Evolutionary conservation across 2,113 vertebrate genomes (phyloP).

Genomic region (Panthera tigris): DNA sequence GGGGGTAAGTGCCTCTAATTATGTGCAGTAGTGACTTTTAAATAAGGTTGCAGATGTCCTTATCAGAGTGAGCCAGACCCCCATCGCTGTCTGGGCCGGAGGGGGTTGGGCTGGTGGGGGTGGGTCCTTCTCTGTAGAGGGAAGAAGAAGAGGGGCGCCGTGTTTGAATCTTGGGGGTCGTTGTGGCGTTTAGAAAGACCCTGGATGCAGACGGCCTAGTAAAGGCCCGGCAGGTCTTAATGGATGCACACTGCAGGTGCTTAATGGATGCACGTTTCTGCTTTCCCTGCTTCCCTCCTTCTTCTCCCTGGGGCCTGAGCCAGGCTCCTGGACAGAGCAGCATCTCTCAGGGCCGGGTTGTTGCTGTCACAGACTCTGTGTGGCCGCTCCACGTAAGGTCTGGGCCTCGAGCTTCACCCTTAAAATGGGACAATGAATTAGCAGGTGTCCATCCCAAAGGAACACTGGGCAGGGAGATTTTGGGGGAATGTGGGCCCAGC

Average conservation of each 20-base stretch:
- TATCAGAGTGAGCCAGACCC: neutral
- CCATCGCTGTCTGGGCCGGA: neutral
- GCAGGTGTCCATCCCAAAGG: neutral
- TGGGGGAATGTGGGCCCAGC: neutral
- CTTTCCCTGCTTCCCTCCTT: neutral
- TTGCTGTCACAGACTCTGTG: neutral
- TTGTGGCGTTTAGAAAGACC: neutral
- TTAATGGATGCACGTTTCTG: neutral
- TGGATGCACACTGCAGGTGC: neutral
- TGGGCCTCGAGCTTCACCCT: neutral
- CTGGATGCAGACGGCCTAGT: neutral
- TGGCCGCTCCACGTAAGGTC: neutral
- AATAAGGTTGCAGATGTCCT: slow-evolving; percentile 62
- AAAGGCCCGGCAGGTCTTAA: neutral
- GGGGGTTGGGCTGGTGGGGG: neutral
- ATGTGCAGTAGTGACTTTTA: slow-evolving; percentile 71
- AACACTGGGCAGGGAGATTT: neutral
- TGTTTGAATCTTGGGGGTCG: rapidly evolving
- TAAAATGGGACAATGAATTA: neutral
- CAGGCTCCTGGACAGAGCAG: neutral
- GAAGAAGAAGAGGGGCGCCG: neutral
- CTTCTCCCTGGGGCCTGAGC: neutral
- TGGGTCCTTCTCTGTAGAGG: neutral
- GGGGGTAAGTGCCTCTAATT: slow-evolving; percentile 60
- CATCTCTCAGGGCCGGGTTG: neutral